Percentiles rank a stretch among this genome's conserved stretches.
Conservation (phyloP, 2,113 vertebrate genomes). For the Chauna torquata region DNA sequence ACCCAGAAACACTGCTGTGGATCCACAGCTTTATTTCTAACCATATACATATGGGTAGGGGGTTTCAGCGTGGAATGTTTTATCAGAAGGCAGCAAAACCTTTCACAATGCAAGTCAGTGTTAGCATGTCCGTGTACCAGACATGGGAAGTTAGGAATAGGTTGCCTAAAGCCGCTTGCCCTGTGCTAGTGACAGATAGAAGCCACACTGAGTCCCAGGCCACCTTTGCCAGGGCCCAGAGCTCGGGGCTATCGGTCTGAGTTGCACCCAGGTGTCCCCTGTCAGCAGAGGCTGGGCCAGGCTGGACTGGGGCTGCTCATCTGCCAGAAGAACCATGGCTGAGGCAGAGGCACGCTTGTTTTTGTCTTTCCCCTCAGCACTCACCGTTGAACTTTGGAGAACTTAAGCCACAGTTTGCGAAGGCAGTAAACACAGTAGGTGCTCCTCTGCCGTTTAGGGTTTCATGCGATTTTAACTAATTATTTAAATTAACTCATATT, state of each 20-base stretch:
- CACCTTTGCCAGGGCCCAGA: neutral
- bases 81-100: neutral
- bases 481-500: neutral
- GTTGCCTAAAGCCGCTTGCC: neutral
- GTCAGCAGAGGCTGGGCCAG: rapidly evolving
- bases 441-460: neutral
- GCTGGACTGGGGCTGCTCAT: neutral
- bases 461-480: neutral
- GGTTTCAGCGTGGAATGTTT: neutral
- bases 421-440: neutral
- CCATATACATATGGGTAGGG: rapidly evolving
- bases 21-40: neutral
- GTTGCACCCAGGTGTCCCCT: neutral
- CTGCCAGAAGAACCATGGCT: rapidly evolving
- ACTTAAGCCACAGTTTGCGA: neutral
- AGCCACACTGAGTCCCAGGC: neutral
- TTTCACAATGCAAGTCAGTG: neutral
- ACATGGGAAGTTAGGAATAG: neutral
- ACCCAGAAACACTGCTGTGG: neutral
- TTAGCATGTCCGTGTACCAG: neutral
- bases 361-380: neutral
- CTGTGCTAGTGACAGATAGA: neutral
- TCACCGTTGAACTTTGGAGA: neutral
- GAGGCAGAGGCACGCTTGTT: neutral
- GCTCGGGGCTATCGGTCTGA: rapidly evolving